Evolutionary conservation across 2,113 vertebrate species (phyloP).

Genomic region (Albula glossodonta): DNA sequence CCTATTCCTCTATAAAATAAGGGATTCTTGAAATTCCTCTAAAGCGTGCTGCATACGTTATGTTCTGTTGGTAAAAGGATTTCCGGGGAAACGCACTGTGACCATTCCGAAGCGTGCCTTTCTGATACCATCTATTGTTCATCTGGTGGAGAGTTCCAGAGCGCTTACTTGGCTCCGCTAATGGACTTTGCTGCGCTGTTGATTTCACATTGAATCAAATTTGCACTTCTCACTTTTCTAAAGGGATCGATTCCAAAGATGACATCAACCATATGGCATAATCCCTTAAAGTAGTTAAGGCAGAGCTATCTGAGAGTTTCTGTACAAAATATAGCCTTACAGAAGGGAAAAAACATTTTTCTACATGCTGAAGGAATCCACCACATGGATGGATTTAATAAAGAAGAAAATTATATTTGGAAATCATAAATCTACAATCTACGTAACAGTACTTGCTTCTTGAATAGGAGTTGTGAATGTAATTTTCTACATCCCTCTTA

Average conservation of each 20-base stretch:
- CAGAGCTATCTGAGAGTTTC: not conserved
- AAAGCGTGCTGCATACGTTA: slow-evolving; percentile 12
- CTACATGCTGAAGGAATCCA: not conserved
- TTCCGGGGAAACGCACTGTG: slow-evolving; percentile 16
- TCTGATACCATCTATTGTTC: not conserved
- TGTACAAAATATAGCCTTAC: not conserved
- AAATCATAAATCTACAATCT: not conserved
- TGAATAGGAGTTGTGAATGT: not conserved
- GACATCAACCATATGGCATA: slow-evolving; percentile 18
- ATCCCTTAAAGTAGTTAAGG: not conserved
- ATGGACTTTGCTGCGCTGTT: not conserved
- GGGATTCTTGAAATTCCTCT: slow-evolving; percentile 22
- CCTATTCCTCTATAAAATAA: not conserved
- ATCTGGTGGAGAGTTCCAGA: not conserved
- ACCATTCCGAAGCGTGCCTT: slow-evolving; percentile 7
- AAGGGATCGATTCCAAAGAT: slow-evolving; percentile 8
- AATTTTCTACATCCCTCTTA: not conserved
- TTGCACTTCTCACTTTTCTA: not conserved
- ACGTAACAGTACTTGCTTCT: not conserved
- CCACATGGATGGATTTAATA: not conserved
- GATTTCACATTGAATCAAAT: slow-evolving; percentile 8
- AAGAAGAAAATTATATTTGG: not conserved
- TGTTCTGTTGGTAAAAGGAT: not conserved
- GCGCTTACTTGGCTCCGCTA: not conserved
- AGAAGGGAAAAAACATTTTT: not conserved